These are phyloP conservation scores for Mionectes olivaceus DNA, from an alignment of 2,797 vertebrate genomes.

Conservation along the genomic window DNA sequence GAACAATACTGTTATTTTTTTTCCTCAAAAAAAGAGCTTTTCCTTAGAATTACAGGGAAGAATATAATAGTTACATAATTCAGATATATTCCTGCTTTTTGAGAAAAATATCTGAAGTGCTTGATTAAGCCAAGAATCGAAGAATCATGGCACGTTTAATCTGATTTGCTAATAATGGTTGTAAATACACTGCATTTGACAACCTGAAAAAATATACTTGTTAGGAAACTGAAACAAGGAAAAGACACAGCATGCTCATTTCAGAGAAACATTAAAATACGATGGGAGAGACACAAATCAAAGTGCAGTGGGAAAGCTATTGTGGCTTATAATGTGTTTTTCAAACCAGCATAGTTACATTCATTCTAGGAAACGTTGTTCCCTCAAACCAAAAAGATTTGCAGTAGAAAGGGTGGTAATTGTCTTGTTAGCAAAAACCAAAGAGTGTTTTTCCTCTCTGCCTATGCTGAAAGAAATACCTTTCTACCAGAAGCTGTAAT, in stretches of 20 bases:
- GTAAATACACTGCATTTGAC: not conserved
- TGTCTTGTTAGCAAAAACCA: not conserved
- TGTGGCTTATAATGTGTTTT: not conserved
- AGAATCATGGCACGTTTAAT: not conserved
- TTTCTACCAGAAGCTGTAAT: not conserved
- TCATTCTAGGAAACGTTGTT: not conserved
- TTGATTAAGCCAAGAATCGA: not conserved
- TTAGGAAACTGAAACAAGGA: not conserved
- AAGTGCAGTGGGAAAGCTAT: not conserved
- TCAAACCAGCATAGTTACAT: not conserved
- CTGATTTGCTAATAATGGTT: not conserved
- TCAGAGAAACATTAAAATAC: slow-evolving; percentile 11
- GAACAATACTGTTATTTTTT: not conserved
- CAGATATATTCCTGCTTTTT: not conserved
- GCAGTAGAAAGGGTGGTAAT: not conserved
- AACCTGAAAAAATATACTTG: not conserved
- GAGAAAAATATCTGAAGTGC: not conserved
- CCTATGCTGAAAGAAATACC: not conserved
- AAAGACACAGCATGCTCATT: not conserved
- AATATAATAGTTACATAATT: not conserved
- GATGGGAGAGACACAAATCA: not conserved
- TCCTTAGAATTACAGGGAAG: not conserved
- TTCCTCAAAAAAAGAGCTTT: not conserved
- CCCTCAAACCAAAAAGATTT: not conserved
- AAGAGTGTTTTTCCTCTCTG: not conserved